phyloP scores from a whole-genome alignment of 2,113 vertebrate genomes.

The Melanocharis versteri region DNA sequence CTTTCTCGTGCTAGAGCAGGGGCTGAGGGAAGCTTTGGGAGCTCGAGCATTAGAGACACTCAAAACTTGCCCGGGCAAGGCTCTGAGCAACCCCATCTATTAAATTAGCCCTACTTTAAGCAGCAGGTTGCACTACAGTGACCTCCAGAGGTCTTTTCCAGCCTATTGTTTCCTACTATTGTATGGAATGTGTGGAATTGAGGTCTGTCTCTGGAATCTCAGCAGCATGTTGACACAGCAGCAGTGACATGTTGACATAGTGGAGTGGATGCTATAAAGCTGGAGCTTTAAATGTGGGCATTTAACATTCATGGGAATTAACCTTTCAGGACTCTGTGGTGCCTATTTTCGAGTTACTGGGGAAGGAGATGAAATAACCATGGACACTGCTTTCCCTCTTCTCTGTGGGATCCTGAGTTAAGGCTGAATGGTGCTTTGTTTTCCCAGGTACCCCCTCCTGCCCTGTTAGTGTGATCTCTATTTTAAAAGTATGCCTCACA shows the following conservation, averaged over 20 bases:
- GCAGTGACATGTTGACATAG: not conserved
- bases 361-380: not conserved
- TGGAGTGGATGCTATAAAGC: not conserved
- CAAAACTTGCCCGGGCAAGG: not conserved
- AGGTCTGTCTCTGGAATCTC: not conserved
- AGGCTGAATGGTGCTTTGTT: not conserved
- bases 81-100: not conserved
- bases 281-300: not conserved
- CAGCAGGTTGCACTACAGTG: slow-evolving; percentile 36
- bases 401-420: not conserved
- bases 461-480: not conserved
- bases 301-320: not conserved
- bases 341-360: not conserved
- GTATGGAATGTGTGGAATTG: not conserved
- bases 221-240: not conserved
- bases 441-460: not conserved
- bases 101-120: not conserved
- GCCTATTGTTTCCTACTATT: not conserved
- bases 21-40: not conserved
- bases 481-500: not conserved
- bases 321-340: not conserved
- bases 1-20: not conserved
- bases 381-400: not conserved
- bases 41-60: not conserved
- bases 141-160: slow-evolving; percentile 57